Percentiles rank a stretch among this genome's conserved stretches.
phyloP scores from a whole-genome alignment of 1,140 invertebrate genomes.

The Drosophila ambigua region DNA sequence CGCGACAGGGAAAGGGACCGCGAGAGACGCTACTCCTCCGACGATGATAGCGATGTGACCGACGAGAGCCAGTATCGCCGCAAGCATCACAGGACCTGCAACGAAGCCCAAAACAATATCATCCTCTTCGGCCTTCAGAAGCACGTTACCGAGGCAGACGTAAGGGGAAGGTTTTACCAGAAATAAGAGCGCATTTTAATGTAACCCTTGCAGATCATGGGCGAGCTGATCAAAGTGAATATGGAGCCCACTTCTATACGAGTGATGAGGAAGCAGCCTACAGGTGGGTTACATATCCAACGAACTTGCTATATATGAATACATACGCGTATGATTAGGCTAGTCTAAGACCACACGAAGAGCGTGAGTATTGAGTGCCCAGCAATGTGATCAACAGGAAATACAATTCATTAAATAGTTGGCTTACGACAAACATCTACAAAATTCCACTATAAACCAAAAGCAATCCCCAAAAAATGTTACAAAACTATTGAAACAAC shows the following conservation, averaged over 20 bases:
- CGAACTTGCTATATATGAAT: conserved; percentile 8
- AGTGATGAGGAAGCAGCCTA: conserved; percentile 93
- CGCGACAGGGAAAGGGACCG: conserved; percentile 22
- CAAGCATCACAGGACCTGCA: conserved; percentile 85
- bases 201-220: conserved; percentile 58
- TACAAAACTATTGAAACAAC: conserved; percentile 67
- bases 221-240: conserved; percentile 89
- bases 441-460: conserved; percentile 17
- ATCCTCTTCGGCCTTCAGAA: conserved; percentile 92
- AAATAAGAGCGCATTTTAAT: background rate
- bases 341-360: background rate
- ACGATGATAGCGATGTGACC: conserved; percentile 68
- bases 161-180: conserved; percentile 84
- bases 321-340: conserved; percentile 26
- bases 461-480: conserved; percentile 56
- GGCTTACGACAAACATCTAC: conserved; percentile 24
- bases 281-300: conserved; percentile 87
- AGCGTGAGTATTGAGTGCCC: conserved; percentile 18
- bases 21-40: conserved; percentile 47
- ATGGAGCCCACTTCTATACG: conserved; percentile 93
- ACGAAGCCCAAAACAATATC: conserved; percentile 93
- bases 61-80: conserved; percentile 57
- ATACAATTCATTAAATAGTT: conserved; percentile 22
- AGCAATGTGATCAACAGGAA: conserved; percentile 11
- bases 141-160: conserved; percentile 93